phyloP scores from a whole-genome alignment of 2,797 vertebrate genomes.

The Mormyrops boulengeri region DNA sequence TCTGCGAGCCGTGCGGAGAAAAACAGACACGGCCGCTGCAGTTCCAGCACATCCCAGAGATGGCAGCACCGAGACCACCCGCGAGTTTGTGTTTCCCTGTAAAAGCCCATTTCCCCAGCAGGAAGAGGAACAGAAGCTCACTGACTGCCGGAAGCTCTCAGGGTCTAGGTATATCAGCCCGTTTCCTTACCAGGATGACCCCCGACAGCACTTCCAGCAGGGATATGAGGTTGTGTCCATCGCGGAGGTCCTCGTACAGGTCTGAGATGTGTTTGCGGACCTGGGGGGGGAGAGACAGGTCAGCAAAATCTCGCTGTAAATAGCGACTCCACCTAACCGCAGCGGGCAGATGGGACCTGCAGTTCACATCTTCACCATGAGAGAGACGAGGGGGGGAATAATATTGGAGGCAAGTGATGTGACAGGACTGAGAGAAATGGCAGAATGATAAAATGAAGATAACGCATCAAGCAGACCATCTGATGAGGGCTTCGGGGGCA shows the following conservation, averaged over 20 bases:
- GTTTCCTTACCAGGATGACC: constrained; percentile 79
- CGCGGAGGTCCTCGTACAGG: constrained; percentile 78
- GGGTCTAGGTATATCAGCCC: background rate
- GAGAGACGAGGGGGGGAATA: background rate
- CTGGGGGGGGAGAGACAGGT: background rate
- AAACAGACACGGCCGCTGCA: background rate
- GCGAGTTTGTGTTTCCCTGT: background rate
- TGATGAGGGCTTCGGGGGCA: background rate
- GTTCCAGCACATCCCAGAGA: background rate
- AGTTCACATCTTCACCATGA: background rate
- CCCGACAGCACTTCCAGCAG: constrained; percentile 80
- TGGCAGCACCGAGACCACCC: background rate
- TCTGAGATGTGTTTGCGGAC: constrained; percentile 68
- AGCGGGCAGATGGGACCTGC: background rate
- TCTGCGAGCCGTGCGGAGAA: background rate
- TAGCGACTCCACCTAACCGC: background rate
- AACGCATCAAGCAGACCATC: background rate
- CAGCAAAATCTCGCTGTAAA: background rate
- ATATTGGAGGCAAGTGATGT: background rate
- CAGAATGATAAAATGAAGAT: background rate
- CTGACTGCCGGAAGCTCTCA: background rate
- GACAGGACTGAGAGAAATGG: background rate
- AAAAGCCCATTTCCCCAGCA: background rate
- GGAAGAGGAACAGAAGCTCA: background rate
- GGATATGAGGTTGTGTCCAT: constrained; percentile 82